Conservation (phyloP, 2,888 invertebrate species). For the Gymnosoma rotundatum region DNA sequence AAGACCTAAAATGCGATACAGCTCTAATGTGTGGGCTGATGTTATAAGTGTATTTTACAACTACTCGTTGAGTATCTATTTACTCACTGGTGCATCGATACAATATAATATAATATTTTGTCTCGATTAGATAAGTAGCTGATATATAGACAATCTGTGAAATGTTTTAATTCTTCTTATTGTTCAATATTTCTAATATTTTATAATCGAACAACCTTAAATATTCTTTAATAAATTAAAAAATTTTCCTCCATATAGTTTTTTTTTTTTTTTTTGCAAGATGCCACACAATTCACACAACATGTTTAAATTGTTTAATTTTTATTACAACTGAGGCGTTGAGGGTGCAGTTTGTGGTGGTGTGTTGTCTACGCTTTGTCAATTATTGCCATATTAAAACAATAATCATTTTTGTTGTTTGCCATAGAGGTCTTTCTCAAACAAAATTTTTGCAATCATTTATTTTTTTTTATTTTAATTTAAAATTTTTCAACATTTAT, state of each 20-base stretch:
- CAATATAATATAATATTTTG: no score
- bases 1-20: no score
- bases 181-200: not conserved
- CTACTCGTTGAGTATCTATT: no score
- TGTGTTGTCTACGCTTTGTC: conserved; percentile 16
- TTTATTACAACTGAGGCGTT: conserved; percentile 39
- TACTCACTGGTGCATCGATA: no score
- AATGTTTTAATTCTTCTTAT: no score
- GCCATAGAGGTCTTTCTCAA: conserved; percentile 38
- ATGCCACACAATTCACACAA: conserved; percentile 58
- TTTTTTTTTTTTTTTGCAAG: conserved; percentile 34
- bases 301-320: conserved; percentile 18
- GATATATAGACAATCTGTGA: no score
- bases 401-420: conserved; percentile 14
- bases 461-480: conserved; percentile 36
- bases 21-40: no score
- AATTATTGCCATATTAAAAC: conserved; percentile 34
- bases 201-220: conserved; percentile 19
- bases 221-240: conserved; percentile 2
- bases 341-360: conserved; percentile 62
- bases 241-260: not conserved
- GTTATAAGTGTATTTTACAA: no score
- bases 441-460: conserved; percentile 45
- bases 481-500: conserved; percentile 42
- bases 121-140: no score